Percentiles rank a stretch among this genome's conserved stretches.
These are phyloP conservation scores for Agrotis ipsilon DNA, from an alignment of 2,888 invertebrate genomes.

Conservation along the genomic window DNA sequence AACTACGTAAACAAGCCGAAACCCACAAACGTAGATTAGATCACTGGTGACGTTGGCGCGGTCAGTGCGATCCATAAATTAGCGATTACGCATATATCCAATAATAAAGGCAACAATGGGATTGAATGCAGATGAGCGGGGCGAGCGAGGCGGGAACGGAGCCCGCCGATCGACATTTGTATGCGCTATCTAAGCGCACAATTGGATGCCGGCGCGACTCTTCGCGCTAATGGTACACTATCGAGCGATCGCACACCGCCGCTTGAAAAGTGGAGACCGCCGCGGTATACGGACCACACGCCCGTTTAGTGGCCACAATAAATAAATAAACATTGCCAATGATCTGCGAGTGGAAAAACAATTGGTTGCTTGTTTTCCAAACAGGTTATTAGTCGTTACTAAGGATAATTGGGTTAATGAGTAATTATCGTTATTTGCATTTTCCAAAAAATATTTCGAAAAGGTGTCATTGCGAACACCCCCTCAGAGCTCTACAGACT, in stretches of 20 bases:
- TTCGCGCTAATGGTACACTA: conserved; percentile 91
- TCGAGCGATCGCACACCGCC: conserved; percentile 86
- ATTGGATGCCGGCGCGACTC: conserved; percentile 90
- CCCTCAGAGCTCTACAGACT: neutral
- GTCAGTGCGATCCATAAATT: conserved; percentile 86
- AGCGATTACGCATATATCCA: conserved; percentile 88
- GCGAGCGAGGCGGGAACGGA: conserved; percentile 76
- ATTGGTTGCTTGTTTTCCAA: conserved; percentile 55
- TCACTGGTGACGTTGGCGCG: conserved; percentile 73
- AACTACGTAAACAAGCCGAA: conserved; percentile 52
- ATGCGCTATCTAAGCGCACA: conserved; percentile 91
- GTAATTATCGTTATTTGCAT: conserved; percentile 19
- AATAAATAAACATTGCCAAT: conserved; percentile 82
- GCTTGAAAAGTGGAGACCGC: conserved; percentile 88
- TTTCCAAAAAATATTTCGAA: conserved; percentile 27
- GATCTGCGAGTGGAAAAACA: conserved; percentile 63
- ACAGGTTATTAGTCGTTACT: conserved; percentile 22
- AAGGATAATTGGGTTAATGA: conserved; percentile 41
- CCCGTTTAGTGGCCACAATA: conserved; percentile 83
- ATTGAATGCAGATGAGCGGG: conserved; percentile 90
- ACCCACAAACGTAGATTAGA: conserved; percentile 61
- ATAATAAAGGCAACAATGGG: conserved; percentile 90
- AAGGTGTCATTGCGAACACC: conserved; percentile 27
- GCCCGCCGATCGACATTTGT: conserved; percentile 89
- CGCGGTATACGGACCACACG: conserved; percentile 86